Conservation (phyloP, 53 echinoderm and acorn worm genomes). For the Holothuria scabra region DNA sequence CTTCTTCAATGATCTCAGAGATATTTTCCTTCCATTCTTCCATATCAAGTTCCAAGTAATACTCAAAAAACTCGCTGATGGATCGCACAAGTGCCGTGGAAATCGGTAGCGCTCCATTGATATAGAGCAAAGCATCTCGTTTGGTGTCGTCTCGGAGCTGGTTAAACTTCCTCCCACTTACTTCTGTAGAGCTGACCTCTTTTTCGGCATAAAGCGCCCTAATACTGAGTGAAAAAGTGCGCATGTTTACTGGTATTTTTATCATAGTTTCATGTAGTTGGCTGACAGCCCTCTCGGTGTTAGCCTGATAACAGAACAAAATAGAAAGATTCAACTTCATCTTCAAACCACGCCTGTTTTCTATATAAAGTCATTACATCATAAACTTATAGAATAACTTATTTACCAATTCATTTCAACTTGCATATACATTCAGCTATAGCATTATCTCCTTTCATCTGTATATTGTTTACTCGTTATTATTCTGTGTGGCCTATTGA, state of each 20-base stretch:
- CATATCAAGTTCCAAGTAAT: not conserved
- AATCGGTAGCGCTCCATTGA: slow-evolving; percentile 5
- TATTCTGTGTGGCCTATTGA: too few relatives aligned
- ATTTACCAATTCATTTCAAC: too few relatives aligned
- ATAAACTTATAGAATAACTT: too few relatives aligned
- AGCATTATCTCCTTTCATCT: too few relatives aligned
- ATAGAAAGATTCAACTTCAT: too few relatives aligned
- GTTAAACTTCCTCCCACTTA: not conserved
- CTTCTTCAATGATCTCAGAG: slow-evolving; percentile 27
- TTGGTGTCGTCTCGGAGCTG: not conserved
- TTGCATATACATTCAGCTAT: too few relatives aligned
- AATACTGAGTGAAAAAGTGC: not conserved
- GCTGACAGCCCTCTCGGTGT: not conserved
- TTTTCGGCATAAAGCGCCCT: slow-evolving; percentile 6
- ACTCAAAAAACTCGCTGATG: slow-evolving; percentile 16
- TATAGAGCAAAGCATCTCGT: slow-evolving; percentile 5
- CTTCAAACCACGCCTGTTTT: too few relatives aligned
- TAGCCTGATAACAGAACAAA: too few relatives aligned
- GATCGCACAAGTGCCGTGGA: slow-evolving; percentile 4
- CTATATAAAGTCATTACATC: too few relatives aligned
- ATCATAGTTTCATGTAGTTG: not conserved
- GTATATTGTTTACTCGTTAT: too few relatives aligned
- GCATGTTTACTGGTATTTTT: not conserved
- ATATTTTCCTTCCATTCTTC: slow-evolving; percentile 33
- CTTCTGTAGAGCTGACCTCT: not conserved